These are phyloP conservation scores for Forbesichthys papilliferus DNA, from an alignment of 2,113 vertebrate genomes.

Conservation along the genomic window DNA sequence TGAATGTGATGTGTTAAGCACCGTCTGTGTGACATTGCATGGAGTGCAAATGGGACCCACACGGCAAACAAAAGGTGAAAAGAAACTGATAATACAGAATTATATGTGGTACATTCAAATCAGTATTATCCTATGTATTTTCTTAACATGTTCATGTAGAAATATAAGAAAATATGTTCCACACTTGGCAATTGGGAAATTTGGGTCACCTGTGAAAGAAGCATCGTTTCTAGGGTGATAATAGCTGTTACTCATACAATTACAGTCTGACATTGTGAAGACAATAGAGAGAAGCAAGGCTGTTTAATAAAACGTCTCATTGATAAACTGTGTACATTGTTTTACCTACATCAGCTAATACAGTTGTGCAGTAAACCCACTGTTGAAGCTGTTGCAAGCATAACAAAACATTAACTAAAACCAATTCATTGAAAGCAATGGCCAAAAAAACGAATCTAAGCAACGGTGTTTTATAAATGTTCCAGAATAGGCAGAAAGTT, in stretches of 20 bases:
- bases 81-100: not conserved
- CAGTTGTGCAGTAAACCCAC: constrained; percentile 19
- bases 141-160: constrained; percentile 8
- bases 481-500: constrained; percentile 2
- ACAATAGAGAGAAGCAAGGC: constrained; percentile 8
- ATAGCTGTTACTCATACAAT: constrained; percentile 26
- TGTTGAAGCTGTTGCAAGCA: constrained; percentile 23
- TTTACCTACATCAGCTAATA: constrained; percentile 9
- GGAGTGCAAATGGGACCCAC: too few relatives aligned
- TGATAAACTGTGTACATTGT: too few relatives aligned
- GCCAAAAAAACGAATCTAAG: constrained; percentile 39
- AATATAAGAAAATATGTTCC: constrained; percentile 21
- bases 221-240: constrained; percentile 51
- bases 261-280: constrained; percentile 14
- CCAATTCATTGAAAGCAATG: constrained; percentile 24
- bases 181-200: constrained; percentile 38
- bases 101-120: not conserved
- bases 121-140: not conserved
- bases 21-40: too few relatives aligned
- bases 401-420: constrained; percentile 13
- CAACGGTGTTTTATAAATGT: constrained; percentile 51
- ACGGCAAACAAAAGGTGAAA: not conserved
- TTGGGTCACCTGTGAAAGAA: constrained; percentile 47
- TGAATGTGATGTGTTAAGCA: too few relatives aligned
- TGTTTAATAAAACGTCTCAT: too few relatives aligned